These are phyloP conservation scores for Dipodomys ordii DNA, from an alignment of 2,113 vertebrate genomes.

Conservation along the genomic window DNA sequence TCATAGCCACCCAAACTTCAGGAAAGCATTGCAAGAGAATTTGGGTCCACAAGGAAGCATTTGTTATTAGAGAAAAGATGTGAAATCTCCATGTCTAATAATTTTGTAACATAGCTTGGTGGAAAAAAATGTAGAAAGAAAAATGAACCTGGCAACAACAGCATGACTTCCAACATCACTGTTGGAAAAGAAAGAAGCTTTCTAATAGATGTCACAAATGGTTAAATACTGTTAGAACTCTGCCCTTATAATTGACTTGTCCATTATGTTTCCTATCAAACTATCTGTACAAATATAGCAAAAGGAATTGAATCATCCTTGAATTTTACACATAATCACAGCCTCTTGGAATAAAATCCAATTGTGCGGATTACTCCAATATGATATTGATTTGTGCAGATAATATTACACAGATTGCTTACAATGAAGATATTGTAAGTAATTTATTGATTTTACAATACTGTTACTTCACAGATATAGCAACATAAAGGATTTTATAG, in stretches of 20 bases:
- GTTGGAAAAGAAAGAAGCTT: constrained; percentile 91
- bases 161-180: constrained; percentile 89
- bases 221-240: constrained; percentile 64
- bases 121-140: constrained; percentile 91
- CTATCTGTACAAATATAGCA: constrained; percentile 59
- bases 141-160: constrained; percentile 87
- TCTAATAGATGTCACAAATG: constrained; percentile 92
- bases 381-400: neutral
- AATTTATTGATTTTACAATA: constrained; percentile 73
- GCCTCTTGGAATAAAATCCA: constrained; percentile 64
- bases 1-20: neutral
- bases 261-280: constrained; percentile 38
- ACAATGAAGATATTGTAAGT: constrained; percentile 25
- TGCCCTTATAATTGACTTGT: constrained; percentile 15
- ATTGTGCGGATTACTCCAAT: constrained; percentile 47
- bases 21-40: neutral
- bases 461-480: constrained; percentile 69
- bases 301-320: constrained; percentile 22
- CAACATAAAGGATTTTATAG: constrained; percentile 65
- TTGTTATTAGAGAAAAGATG: constrained; percentile 92
- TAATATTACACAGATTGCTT: neutral
- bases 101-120: constrained; percentile 89
- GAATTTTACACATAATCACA: constrained; percentile 25
- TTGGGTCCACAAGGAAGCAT: constrained; percentile 86
- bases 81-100: constrained; percentile 92